A percentile compares a stretch with the other conserved stretches of the same genome.
These are phyloP conservation scores for Macrosiphum euphorbiae DNA, from an alignment of 2,888 invertebrate genomes.

Conservation along the genomic window DNA sequence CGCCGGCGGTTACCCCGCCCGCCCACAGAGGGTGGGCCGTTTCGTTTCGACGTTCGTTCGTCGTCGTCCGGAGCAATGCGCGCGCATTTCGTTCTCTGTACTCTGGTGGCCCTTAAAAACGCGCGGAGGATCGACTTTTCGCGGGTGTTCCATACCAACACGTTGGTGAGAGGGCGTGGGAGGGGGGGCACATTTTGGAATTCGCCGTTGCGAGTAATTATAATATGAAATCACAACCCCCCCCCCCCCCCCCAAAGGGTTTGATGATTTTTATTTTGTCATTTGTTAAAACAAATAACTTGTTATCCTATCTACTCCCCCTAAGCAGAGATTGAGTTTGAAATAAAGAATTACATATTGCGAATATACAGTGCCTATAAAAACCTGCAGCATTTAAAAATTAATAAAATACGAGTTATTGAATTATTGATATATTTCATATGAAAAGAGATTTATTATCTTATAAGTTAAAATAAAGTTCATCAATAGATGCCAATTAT, in stretches of 20 bases:
- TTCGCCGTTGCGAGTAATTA: background rate
- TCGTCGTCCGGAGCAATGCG: background rate
- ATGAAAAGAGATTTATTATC: background rate
- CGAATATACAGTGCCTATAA: too few relatives aligned
- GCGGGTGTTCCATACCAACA: background rate
- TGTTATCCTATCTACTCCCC: background rate
- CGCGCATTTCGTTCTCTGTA: background rate
- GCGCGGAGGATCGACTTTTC: constrained; percentile 13
- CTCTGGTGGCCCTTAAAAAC: background rate
- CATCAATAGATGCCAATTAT: background rate
- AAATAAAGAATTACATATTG: too few relatives aligned
- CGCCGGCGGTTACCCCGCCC: constrained; percentile 31
- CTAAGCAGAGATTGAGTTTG: too few relatives aligned
- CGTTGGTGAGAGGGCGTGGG: background rate
- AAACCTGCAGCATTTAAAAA: background rate
- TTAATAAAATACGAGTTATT: background rate
- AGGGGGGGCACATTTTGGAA: background rate
- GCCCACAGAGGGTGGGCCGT: background rate
- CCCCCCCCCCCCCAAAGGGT: background rate
- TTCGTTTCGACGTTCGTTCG: background rate
- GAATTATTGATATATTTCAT: background rate
- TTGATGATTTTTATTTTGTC: background rate
- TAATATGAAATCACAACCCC: background rate
- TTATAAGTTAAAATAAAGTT: background rate
- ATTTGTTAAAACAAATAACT: background rate